These are phyloP conservation scores for Blastobasis adustella DNA, from an alignment of 2,888 invertebrate genomes.

Conservation along the genomic window DNA sequence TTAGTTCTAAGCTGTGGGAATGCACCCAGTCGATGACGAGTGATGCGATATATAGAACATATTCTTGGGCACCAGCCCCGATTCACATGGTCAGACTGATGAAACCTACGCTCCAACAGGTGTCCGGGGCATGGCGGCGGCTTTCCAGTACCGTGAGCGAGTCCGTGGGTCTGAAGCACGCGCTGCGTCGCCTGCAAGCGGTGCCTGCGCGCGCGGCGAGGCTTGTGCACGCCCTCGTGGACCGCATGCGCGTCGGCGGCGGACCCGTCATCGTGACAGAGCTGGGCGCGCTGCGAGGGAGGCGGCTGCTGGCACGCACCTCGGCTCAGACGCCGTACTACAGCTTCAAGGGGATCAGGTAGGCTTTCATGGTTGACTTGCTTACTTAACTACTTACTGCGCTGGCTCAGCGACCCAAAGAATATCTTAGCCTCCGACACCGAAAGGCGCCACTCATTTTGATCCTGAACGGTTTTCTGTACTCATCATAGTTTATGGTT, in stretches of 20 bases:
- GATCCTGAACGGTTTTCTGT: too few species aligned
- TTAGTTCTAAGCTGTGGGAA: too few species aligned
- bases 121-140: conserved; percentile 66
- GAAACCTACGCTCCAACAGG: conserved; percentile 25
- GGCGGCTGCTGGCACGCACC: conserved; percentile 57
- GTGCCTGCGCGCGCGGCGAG: conserved; percentile 66
- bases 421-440: too few species aligned
- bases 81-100: not conserved
- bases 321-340: conserved; percentile 55
- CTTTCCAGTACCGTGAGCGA: conserved; percentile 66
- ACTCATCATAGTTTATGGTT: too few species aligned
- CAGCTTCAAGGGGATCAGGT: conserved; percentile 67
- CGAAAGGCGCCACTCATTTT: too few species aligned
- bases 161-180: conserved; percentile 64
- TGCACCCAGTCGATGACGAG: too few species aligned
- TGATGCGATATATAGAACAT: too few species aligned
- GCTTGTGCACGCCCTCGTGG: conserved; percentile 64
- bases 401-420: too few species aligned
- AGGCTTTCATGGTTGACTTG: too few species aligned
- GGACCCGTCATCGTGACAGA: conserved; percentile 57
- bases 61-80: too few species aligned
- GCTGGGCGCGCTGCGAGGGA: conserved; percentile 54
- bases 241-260: conserved; percentile 69
- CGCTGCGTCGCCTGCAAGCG: conserved; percentile 58
- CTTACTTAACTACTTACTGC: too few species aligned